Base-by-base conservation (phyloP, 2,113 vertebrate species). In the Pollimyrus isidori region DNA sequence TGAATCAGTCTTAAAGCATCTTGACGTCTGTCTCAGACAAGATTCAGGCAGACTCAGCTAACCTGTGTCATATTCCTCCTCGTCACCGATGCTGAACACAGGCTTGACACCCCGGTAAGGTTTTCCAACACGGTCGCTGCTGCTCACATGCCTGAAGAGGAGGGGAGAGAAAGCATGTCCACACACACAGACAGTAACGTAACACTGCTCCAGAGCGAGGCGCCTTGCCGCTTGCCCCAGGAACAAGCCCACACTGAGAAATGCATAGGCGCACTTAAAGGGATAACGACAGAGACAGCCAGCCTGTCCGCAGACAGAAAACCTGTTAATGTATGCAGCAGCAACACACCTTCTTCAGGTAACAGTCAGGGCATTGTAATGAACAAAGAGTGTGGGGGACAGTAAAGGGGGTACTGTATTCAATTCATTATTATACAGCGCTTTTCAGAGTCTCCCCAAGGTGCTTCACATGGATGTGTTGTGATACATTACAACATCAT, bases 31-130 rank as follows among this genome's bases (percentile, higher is more conserved):
- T 17, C 85, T 5, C 46, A 86, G 53, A 56, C 19, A 17, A 13
- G 48, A 30, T 39, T 6, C 49, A 30, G 49, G 46, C n/a, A 11
- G 35, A 56, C 46, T 35, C 58, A 0, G 0, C 1, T 76, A 92
- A 99, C 98, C 98, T 92, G 98, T 99, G 91, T 99, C 98, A 0
- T 98, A 99, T 87, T 99, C 98, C 86, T 99, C 98, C 94, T 99
- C 98, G 90, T 99, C 98, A 6, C 96, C 98, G 0, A 99, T 99
- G 93, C 98, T 99, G 95, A 99, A 99, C 35, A 99, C 98, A 0
- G 98, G 98, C 91, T 99, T 99, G 21, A 99, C 98, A 0, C 98
- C 98, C 9, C 98, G 96, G 94, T 99, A 99, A 1, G 98, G 97
- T 92, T 98, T 99, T 88, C 98, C 98, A 4, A 99, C 95, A 69